Evolutionary conservation across 2,113 vertebrate species (phyloP).

Genomic region (Nipponia nippon): DNA sequence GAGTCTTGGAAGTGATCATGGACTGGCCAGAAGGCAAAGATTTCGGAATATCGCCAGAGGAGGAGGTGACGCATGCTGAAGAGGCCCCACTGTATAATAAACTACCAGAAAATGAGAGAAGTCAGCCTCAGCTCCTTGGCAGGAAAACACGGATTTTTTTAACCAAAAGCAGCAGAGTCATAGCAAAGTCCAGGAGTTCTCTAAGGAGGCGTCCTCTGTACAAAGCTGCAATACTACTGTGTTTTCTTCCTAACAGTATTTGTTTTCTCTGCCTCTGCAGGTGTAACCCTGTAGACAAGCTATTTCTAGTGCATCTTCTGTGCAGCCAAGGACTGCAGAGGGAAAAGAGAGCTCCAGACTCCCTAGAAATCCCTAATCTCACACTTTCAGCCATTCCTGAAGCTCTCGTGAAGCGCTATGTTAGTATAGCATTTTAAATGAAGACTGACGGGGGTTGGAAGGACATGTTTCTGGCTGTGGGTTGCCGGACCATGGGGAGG

Average conservation of each 20-base stretch:
- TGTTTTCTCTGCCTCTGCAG: not conserved
- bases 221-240: not conserved
- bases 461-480: not conserved
- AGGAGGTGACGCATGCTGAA: too few species aligned
- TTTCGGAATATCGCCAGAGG: too few species aligned
- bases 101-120: not conserved
- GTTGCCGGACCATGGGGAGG: not conserved
- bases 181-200: not conserved
- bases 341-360: not conserved
- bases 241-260: not conserved
- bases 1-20: too few species aligned
- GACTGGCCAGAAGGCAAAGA: too few species aligned
- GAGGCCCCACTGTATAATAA: too few species aligned
- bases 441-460: not conserved
- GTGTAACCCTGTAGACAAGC: not conserved
- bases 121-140: not conserved
- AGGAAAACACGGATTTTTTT: not conserved
- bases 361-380: not conserved
- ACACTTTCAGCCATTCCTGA: not conserved
- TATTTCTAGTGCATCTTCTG: not conserved
- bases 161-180: not conserved
- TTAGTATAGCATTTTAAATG: not conserved
- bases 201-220: not conserved
- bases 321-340: not conserved
- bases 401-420: not conserved